Base-by-base conservation (phyloP, 2,113 vertebrate genomes). In the Zosterops borbonicus region DNA sequence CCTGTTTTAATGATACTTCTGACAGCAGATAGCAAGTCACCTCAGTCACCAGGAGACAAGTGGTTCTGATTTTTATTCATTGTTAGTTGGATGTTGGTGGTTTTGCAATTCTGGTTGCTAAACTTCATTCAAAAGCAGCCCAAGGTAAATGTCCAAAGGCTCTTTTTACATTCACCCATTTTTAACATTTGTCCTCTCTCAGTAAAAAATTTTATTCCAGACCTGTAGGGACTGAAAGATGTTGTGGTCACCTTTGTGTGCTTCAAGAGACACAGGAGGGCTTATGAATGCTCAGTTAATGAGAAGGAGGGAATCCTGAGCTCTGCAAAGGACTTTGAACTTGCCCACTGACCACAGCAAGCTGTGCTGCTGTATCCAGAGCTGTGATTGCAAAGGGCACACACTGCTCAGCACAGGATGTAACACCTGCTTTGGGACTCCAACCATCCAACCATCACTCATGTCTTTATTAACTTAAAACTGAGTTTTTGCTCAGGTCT, bases 31-130 rank as follows among this genome's bases (percentile, higher is more conserved):
- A 62, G 18, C 16, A 53, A 50, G 23, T 33, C 33, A 96, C 70
- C 13, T 73, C 37, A 50, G 39, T 47, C 39, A 60, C 37, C 37
- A 89, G 81, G 84, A 94, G 79, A 46, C 44, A 80, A 94, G 22
- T 65, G 46, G 65, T 88, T 95, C 82, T 85, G 74, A 92, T 92
- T 93, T 95, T 83, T 55, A 14, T 63, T 56, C 35, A 23, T 47
- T 88, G 46, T 91, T 94, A 63, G 28, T 13, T 80, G 47, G 29
- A 94, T 59, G 25, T 65, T 74, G 91, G 65, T 70, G 42, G 25
- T 62, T 88, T 94, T 63, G 44, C 33, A 92, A 56, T 17, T 24
- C 41, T 59, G 11, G 29, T 83, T 83, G 15, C 83, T 83, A 52
- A 94, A 83, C 19, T 70, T 89, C 42, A 52, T 89, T 90, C 83